Percentiles rank a stretch among this genome's conserved stretches.
These are phyloP conservation scores for Apeira syringaria DNA, from an alignment of 2,888 invertebrate genomes.

Conservation along the genomic window DNA sequence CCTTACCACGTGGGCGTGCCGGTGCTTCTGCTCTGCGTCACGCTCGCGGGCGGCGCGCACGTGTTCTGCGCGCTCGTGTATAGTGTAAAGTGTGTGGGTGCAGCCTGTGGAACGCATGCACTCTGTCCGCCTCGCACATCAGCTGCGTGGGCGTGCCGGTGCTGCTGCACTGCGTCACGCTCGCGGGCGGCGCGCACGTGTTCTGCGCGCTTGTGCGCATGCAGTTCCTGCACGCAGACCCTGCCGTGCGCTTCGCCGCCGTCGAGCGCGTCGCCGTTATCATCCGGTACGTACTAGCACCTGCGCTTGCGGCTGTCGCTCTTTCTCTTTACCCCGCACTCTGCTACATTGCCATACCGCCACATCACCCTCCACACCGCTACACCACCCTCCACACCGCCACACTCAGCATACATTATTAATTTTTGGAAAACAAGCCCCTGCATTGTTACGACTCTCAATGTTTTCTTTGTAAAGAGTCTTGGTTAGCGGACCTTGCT, in stretches of 20 bases:
- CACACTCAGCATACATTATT: too few species aligned
- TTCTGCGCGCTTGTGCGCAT: constrained; percentile 98
- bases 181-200: constrained; percentile 96
- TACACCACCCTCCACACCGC: too few species aligned
- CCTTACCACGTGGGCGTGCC: constrained; percentile 96
- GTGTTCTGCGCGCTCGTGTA: constrained; percentile 98
- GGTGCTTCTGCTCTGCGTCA: constrained; percentile 96
- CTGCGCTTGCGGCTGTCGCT: too few species aligned
- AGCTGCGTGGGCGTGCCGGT: constrained; percentile 96
- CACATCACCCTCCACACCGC: too few species aligned
- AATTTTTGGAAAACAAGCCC: too few species aligned
- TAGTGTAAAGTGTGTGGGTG: too few species aligned
- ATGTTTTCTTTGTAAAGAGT: too few species aligned
- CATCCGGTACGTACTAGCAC: constrained; percentile 78
- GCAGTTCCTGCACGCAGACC: constrained; percentile 95
- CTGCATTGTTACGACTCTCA: too few species aligned
- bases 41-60: constrained; percentile 96
- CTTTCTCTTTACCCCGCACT: too few species aligned
- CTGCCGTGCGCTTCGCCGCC: constrained; percentile 95
- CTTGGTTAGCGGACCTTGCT: too few species aligned
- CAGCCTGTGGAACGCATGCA: constrained; percentile 96
- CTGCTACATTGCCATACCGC: too few species aligned
- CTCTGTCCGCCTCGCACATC: constrained; percentile 96
- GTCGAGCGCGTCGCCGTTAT: constrained; percentile 97
- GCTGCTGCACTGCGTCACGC: constrained; percentile 96